Evolutionary conservation across 2,113 vertebrate genomes (phyloP), one percentile per base, ranked within the genome.

Genomic region (Lasiurus borealis): DNA sequence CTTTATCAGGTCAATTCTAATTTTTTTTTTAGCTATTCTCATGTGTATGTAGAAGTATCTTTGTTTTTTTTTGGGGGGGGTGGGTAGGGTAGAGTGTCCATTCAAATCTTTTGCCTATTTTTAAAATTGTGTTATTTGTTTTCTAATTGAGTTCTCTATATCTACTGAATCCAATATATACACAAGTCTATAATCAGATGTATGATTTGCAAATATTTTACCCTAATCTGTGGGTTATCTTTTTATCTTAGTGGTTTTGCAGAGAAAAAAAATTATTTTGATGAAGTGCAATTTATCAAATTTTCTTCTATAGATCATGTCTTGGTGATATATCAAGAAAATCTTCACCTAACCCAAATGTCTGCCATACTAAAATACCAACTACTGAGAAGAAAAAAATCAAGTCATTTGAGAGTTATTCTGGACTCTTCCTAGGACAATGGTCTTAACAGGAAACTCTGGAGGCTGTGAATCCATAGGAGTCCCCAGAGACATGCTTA

Each of bases 371-470:
- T 68, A 57, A 68, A 77, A 25, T 66, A 91, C 19, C 13, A 92
- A 77, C 48, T 21, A 52, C 46, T 52, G 29, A 11, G 80, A 29
- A 77, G 85, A 81, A 54, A 66, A 54, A 66, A 50, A 16, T 68
- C 5, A 59, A 77, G 68, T 66, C 69, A 36, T 59, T 85, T 72
- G 57, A 92, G 64, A 90, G 54, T 73, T 23, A 66, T 87, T 84
- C 40, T 59, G 90, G 64, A 46, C 15, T 75, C 54, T 81, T 92
- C 34, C 48, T 29, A 34, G 40, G 40, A 72, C 31, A 85, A 36
- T 36, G 52, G 18, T 73, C 27, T 85, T 46, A 85, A 82, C n/a
- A 78, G 85, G 75, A 89, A 91, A 83, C 21, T 84, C 31, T 57
- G 6, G 40, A 64, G 18, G 44, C 34, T 66, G 6, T 75, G 54